Evolutionary conservation across 2,888 invertebrate genomes (phyloP).

Genomic region (Eupithecia insigniata): DNA sequence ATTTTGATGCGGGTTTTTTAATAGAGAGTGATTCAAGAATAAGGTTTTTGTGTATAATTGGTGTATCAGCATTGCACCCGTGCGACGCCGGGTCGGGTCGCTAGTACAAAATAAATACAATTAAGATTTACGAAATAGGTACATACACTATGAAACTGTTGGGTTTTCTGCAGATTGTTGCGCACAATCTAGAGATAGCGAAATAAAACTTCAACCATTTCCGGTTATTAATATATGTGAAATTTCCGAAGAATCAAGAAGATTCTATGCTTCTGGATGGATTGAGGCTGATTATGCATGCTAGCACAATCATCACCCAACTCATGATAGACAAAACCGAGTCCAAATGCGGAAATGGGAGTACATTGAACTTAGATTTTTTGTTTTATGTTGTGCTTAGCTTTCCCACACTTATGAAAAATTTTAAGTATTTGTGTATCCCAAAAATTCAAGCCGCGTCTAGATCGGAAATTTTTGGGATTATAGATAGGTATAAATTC

Average conservation of each 20-base stretch:
- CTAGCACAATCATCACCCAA: not conserved
- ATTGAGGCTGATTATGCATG: not conserved
- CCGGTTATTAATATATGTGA: not conserved
- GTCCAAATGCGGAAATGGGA: not conserved
- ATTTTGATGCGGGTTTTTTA: no score
- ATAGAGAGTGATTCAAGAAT: no score
- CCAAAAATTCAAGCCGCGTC: not conserved
- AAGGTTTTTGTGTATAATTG: no score
- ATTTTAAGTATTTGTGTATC: not conserved
- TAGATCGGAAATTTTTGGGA: not conserved
- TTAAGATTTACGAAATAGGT: not conserved
- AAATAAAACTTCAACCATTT: not conserved
- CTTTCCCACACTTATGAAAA: not conserved
- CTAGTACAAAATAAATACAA: no score
- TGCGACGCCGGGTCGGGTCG: no score
- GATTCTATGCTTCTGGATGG: not conserved
- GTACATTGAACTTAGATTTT: not conserved
- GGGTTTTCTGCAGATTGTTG: not conserved
- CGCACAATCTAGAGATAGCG: not conserved
- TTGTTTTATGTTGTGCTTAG: not conserved
- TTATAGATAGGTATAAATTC: not conserved
- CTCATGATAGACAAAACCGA: not conserved
- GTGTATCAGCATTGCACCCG: no score
- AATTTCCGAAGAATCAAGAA: not conserved
- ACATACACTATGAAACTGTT: not conserved